Evolutionary conservation across 2,797 vertebrate species (phyloP).

Genomic region (Hydrophis major): DNA sequence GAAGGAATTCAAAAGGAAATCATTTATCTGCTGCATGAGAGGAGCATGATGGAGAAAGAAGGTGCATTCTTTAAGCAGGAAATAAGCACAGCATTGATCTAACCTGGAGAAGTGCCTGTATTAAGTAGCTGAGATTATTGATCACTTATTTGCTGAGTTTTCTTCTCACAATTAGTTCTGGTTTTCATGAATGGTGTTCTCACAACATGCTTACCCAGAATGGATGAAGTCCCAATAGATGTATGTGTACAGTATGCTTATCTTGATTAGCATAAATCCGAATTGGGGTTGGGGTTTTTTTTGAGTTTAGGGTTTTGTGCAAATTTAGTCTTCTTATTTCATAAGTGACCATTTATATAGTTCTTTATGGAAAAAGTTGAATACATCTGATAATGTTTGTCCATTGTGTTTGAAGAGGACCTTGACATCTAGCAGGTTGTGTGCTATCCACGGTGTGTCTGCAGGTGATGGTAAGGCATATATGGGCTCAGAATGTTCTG

Average conservation of each 20-base stretch:
- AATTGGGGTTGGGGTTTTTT: not conserved
- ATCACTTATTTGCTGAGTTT: not conserved
- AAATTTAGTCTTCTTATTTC: not conserved
- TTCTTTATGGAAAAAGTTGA: not conserved
- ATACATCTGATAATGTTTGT: not conserved
- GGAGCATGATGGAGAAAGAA: not conserved
- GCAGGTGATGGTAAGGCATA: no score
- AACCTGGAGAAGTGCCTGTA: not conserved
- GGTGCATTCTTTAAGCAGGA: not conserved
- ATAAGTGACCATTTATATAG: not conserved
- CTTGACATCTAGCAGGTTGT: no score
- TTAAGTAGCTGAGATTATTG: not conserved
- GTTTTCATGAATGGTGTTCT: not conserved
- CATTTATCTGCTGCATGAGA: not conserved
- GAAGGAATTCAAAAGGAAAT: slow-evolving; percentile 5
- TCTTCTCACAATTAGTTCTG: not conserved
- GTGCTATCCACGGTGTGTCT: no score
- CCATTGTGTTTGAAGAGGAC: no score
- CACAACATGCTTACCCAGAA: not conserved
- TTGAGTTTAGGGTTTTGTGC: not conserved
- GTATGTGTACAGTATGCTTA: not conserved
- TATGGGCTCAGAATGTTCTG: no score
- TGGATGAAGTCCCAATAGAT: not conserved
- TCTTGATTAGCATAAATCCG: not conserved
- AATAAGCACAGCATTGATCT: not conserved